A percentile compares a stretch with the other conserved stretches of the same genome.
These are phyloP conservation scores for Timema podura DNA, from an alignment of 2,888 invertebrate genomes.

Conservation along the genomic window DNA sequence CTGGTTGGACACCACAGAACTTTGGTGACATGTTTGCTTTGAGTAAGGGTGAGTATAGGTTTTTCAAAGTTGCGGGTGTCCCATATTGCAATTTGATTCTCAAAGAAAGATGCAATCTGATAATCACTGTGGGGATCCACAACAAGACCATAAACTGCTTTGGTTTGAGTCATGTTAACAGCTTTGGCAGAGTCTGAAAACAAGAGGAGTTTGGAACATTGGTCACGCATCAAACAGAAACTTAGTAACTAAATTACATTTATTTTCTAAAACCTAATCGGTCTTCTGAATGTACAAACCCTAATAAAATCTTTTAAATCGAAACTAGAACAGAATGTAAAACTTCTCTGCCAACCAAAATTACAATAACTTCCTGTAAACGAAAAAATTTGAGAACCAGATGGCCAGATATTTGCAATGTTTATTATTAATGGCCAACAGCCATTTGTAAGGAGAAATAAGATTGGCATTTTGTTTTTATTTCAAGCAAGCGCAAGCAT, in stretches of 20 bases:
- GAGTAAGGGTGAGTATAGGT: conserved; percentile 70
- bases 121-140: conserved; percentile 74
- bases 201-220: conserved; percentile 20
- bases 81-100: conserved; percentile 81
- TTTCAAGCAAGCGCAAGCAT: too few relatives aligned
- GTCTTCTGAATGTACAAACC: conserved; percentile 13
- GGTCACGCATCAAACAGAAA: not conserved
- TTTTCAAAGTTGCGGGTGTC: conserved; percentile 83
- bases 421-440: too few relatives aligned
- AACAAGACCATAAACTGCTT: conserved; percentile 78
- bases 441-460: too few relatives aligned
- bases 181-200: conserved; percentile 66
- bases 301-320: too few relatives aligned
- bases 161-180: conserved; percentile 64
- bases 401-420: too few relatives aligned
- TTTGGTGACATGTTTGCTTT: conserved; percentile 64
- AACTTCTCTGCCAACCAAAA: too few relatives aligned
- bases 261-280: not conserved
- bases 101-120: conserved; percentile 79
- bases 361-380: too few relatives aligned
- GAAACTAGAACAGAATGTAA: too few relatives aligned
- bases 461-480: too few relatives aligned
- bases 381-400: too few relatives aligned
- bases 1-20: conserved; percentile 88
- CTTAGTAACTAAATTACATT: conserved; percentile 13